Evolutionary conservation across 2,113 vertebrate species (phyloP).

Genomic region (Suncus etruscus): DNA sequence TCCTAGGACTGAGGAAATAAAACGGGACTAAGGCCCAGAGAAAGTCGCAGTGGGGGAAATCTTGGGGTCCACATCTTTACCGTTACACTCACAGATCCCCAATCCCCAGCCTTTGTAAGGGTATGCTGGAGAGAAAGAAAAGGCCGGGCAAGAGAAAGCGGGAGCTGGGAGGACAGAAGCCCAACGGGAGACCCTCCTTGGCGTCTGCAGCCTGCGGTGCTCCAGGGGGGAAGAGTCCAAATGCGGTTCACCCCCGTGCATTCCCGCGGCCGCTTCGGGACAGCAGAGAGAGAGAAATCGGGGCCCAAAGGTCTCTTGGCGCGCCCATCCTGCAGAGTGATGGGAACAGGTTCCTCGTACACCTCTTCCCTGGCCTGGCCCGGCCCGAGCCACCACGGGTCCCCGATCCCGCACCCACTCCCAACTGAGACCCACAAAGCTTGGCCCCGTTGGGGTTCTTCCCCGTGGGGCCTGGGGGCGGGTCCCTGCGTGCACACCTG

Average conservation of each 20-base stretch:
- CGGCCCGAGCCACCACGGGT: neutral
- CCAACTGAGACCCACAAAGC: no score
- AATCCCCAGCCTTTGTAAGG: neutral
- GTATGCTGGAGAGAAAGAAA: neutral
- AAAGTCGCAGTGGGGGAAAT: neutral
- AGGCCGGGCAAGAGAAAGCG: neutral
- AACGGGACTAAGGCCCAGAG: constrained; percentile 8
- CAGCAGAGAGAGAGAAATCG: neutral
- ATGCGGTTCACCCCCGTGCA: neutral
- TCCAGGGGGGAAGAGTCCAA: neutral
- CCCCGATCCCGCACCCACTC: no score
- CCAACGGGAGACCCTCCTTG: neutral
- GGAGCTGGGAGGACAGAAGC: neutral
- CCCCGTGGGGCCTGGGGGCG: constrained; percentile 59
- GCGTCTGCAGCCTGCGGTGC: neutral
- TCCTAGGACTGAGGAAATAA: neutral
- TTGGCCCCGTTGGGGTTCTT: no score
- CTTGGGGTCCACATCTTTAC: neutral
- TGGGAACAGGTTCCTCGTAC: neutral
- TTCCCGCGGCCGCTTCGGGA: neutral
- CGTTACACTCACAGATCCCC: neutral
- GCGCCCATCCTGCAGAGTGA: neutral
- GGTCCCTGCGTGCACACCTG: constrained; percentile 79
- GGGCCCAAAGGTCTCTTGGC: neutral
- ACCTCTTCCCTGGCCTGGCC: neutral